phyloP scores from a whole-genome alignment of 2,888 invertebrate species.

The Drosophila subsilvestris region DNA sequence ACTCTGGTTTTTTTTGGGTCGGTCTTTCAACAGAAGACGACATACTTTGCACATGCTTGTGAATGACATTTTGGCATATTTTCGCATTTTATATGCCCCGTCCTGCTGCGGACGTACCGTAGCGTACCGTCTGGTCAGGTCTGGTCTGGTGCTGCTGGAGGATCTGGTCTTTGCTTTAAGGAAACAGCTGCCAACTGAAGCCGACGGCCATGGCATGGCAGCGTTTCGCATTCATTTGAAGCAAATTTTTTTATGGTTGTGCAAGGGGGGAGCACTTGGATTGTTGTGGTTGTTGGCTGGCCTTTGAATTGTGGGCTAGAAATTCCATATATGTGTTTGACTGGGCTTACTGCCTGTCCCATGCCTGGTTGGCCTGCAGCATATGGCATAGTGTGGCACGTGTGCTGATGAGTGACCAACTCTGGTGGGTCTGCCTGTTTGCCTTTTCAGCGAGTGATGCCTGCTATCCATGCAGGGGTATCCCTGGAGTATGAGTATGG shows the following conservation, averaged over 20 bases:
- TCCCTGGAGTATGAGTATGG: neutral
- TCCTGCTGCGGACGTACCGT: neutral
- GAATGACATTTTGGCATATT: conserved; percentile 59
- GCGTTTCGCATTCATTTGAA: conserved; percentile 25
- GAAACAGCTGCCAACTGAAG: conserved; percentile 44
- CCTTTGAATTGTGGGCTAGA: conserved; percentile 46
- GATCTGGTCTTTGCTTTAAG: conserved; percentile 42
- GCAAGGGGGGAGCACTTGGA: conserved; percentile 7
- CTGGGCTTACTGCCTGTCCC: conserved; percentile 33
- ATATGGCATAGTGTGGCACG: conserved; percentile 28
- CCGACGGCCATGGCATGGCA: neutral
- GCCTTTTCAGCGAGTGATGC: conserved; percentile 41
- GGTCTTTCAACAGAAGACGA: conserved; percentile 15
- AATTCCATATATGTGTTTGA: conserved; percentile 49
- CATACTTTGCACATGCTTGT: conserved; percentile 48
- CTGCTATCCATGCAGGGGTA: conserved; percentile 31
- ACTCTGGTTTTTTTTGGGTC: neutral
- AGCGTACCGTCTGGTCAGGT: no score
- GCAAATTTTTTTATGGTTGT: conserved; percentile 33
- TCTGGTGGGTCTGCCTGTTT: conserved; percentile 36
- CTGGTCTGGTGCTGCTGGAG: neutral
- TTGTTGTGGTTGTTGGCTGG: conserved; percentile 40
- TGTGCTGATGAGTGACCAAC: conserved; percentile 40
- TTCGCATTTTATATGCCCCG: conserved; percentile 34
- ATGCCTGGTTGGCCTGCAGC: conserved; percentile 3